Conservation (phyloP, 2,888 invertebrate genomes). For the Drosophila merina region DNA sequence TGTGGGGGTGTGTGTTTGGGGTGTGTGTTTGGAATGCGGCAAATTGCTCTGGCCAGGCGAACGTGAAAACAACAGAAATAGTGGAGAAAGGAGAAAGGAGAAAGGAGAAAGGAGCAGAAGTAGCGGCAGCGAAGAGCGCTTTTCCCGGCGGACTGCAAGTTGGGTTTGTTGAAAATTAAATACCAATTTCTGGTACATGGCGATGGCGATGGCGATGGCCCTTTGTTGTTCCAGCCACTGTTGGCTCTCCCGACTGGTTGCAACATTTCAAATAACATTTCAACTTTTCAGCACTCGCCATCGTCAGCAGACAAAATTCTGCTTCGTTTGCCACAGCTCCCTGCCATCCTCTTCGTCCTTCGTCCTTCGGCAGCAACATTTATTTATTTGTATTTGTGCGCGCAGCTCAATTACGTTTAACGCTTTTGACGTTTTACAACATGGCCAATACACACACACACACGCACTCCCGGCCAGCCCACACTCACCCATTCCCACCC, state of each 20-base stretch:
- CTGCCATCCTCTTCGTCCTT: neutral
- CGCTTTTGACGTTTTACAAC: conserved; percentile 79
- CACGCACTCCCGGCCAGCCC: conserved; percentile 18
- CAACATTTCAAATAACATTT: conserved; percentile 79
- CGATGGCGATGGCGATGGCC: conserved; percentile 30
- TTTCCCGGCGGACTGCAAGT: conserved; percentile 65
- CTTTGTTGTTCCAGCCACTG: conserved; percentile 35
- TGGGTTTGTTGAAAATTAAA: conserved; percentile 76
- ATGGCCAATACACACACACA: conserved; percentile 48
- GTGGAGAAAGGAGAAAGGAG: conserved; percentile 3
- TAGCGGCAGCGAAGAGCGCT: conserved; percentile 23
- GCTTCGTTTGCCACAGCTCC: conserved; percentile 25
- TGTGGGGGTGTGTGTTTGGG: conserved; percentile 41
- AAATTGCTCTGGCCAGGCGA: conserved; percentile 41
- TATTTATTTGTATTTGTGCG: conserved; percentile 77
- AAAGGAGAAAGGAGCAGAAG: conserved; percentile 5
- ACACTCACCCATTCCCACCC: conserved; percentile 33
- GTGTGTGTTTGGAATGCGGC: conserved; percentile 53
- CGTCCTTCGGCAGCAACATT: conserved; percentile 58
- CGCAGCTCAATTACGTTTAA: conserved; percentile 80
- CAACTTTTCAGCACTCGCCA: conserved; percentile 68
- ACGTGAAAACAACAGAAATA: conserved; percentile 33
- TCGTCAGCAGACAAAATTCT: conserved; percentile 45
- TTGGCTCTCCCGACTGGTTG: conserved; percentile 50
- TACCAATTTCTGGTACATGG: conserved; percentile 70